Percentiles rank a stretch among this genome's conserved stretches.
These are phyloP conservation scores for Harpalus rufipes DNA, from an alignment of 2,888 invertebrate genomes.

Conservation along the genomic window DNA sequence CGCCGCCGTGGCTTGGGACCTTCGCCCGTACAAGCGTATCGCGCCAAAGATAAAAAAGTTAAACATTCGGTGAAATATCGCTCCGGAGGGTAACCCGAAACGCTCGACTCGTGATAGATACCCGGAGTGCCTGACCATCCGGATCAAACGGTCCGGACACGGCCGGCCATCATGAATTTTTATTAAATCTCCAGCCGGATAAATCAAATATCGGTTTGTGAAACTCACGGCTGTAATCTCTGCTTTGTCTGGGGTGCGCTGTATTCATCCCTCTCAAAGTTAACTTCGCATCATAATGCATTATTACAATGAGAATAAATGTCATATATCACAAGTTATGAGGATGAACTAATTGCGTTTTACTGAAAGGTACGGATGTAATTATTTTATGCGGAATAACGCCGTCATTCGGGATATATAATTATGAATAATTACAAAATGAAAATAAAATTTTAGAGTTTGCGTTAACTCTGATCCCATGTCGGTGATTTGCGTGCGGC, in stretches of 20 bases:
- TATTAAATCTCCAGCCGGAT: slow-evolving; percentile 65
- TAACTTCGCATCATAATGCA: neutral
- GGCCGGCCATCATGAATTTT: slow-evolving; percentile 62
- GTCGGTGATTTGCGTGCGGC: slow-evolving; percentile 16
- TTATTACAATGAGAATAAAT: slow-evolving; percentile 1
- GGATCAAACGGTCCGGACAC: slow-evolving; percentile 62
- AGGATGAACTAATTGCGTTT: neutral
- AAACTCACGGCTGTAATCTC: slow-evolving; percentile 29
- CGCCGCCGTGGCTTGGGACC: slow-evolving; percentile 23
- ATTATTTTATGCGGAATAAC: neutral
- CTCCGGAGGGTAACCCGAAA: slow-evolving; percentile 58
- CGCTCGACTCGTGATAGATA: slow-evolving; percentile 51
- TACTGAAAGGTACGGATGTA: neutral
- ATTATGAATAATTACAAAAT: neutral
- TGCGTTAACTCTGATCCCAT: neutral
- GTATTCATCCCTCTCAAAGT: neutral
- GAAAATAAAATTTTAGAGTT: slow-evolving; percentile 33
- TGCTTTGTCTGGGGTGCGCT: slow-evolving; percentile 6
- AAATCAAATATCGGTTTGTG: slow-evolving; percentile 64
- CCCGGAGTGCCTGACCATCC: slow-evolving; percentile 60
- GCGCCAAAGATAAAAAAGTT: slow-evolving; percentile 63
- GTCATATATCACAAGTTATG: neutral
- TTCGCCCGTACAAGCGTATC: slow-evolving; percentile 61
- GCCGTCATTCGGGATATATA: neutral
- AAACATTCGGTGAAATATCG: slow-evolving; percentile 67